These are phyloP conservation scores for Diploptera punctata DNA, from an alignment of 2,888 invertebrate species.

Conservation along the genomic window DNA sequence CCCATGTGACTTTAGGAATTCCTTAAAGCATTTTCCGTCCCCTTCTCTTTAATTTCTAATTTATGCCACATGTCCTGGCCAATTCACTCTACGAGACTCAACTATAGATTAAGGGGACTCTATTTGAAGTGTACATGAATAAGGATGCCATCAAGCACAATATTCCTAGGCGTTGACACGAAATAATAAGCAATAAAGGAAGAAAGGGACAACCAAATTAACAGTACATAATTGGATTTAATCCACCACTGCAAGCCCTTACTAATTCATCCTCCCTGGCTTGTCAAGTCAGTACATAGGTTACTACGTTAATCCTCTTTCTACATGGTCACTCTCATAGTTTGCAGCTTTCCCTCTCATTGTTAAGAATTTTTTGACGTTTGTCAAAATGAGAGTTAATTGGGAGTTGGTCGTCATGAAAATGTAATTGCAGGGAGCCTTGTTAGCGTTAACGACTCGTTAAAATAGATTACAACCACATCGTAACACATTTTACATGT, in stretches of 20 bases:
- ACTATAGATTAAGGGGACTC: too few relatives aligned
- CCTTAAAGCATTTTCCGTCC: too few relatives aligned
- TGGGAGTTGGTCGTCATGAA: constrained; percentile 12
- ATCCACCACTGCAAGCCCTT: background rate
- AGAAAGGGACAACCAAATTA: too few relatives aligned
- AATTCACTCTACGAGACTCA: too few relatives aligned
- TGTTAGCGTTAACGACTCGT: constrained; percentile 23
- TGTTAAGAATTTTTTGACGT: constrained; percentile 11
- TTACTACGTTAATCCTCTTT: background rate
- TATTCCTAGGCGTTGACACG: too few relatives aligned
- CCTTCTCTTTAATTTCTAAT: too few relatives aligned
- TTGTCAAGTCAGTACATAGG: background rate
- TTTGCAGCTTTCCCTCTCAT: background rate
- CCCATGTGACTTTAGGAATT: too few relatives aligned
- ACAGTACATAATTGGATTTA: too few relatives aligned
- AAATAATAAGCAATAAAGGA: too few relatives aligned
- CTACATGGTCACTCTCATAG: background rate
- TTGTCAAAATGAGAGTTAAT: constrained; percentile 19
- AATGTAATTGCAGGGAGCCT: constrained; percentile 22
- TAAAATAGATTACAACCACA: constrained; percentile 16
- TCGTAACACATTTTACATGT: background rate
- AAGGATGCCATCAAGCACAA: too few relatives aligned
- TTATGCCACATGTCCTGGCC: too few relatives aligned
- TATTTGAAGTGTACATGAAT: too few relatives aligned
- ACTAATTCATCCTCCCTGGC: background rate